Evolutionary conservation across 2,888 invertebrate genomes (phyloP), one percentile per base, ranked within the genome.

Genomic region (Calameuta filiformis): DNA sequence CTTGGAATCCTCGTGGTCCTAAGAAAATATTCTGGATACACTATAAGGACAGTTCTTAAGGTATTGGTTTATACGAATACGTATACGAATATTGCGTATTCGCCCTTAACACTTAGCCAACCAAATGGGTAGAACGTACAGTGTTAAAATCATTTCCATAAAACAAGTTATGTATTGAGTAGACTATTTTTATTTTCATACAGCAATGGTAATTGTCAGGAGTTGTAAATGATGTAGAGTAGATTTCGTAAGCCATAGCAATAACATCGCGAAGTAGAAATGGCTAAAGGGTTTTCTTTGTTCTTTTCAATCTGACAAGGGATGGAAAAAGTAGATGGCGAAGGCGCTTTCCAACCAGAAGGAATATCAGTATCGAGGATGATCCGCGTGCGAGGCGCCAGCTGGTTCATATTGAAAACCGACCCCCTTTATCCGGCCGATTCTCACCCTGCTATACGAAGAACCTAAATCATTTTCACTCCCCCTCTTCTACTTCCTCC

Each of bases 341-440:
- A 71, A 71, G 31, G 31, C 71, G 71, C 12, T 71, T 31, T 31
- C 71, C 71, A 34, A 31, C 33, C 71, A 71, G 71, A 71, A 71
- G 71, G 35, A 35, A 74, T 74, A 74, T 74, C 74, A 85, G 84
- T 84, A 86, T 83, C 85, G 85, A 85, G 79, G 83, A 88, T 87
- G 86, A 89, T 89, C 88, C 85, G 80, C 89, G 89, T 89, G 89
- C 83, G 88, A 89, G 87, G 88, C 87, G 87, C 86, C 89, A 89
- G 88, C 88, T 89, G 89, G 86, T 81, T 88, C 84, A 88, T 89
- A 89, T 89, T 89, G 89, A 89, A 89, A 88, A 56, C 85, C 84
- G 87, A 87, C 85, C 89, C 84, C 80, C 81, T 78, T 80, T 79
- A 23, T 37, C 56, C 56, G 23, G 56, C 56, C 73, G 30, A 40